Conservation (phyloP, 2,113 vertebrate genomes). For the Rhinichthys klamathensis region DNA sequence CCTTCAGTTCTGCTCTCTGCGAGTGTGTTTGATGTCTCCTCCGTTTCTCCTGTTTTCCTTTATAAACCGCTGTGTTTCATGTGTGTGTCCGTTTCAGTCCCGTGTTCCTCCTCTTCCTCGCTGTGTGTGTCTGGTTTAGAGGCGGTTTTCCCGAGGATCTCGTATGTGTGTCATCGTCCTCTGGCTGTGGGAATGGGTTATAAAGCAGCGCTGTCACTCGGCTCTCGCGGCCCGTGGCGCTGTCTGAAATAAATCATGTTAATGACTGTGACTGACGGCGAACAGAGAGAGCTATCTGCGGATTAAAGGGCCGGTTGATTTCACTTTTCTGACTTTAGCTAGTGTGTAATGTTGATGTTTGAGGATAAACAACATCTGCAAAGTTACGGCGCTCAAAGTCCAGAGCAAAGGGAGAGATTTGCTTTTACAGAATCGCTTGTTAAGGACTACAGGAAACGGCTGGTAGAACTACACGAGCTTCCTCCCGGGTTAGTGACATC, state of each 20-base stretch:
- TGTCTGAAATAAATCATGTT: conserved; percentile 80
- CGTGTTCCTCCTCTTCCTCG: background rate
- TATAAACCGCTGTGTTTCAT: background rate
- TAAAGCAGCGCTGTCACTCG: conserved; percentile 76
- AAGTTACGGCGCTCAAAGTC: no score
- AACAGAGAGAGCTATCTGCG: conserved; percentile 8
- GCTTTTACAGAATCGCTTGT: no score
- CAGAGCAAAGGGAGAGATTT: no score
- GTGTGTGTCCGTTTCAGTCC: background rate
- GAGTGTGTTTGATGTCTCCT: background rate
- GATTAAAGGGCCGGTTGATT: background rate
- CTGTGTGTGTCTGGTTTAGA: conserved; percentile 34
- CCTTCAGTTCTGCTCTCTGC: background rate
- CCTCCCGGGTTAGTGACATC: no score
- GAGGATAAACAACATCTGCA: no score
- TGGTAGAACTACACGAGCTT: no score
- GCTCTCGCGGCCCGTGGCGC: conserved; percentile 74
- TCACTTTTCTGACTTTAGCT: no score
- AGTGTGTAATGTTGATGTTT: no score
- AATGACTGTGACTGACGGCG: conserved; percentile 57
- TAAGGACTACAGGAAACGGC: no score
- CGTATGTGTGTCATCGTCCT: conserved; percentile 70
- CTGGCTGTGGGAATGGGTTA: conserved; percentile 76
- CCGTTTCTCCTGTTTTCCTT: background rate
- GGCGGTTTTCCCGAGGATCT: conserved; percentile 43